Conservation (phyloP, 2,888 invertebrate genomes). For the Caenorhabditis sp. region DNA sequence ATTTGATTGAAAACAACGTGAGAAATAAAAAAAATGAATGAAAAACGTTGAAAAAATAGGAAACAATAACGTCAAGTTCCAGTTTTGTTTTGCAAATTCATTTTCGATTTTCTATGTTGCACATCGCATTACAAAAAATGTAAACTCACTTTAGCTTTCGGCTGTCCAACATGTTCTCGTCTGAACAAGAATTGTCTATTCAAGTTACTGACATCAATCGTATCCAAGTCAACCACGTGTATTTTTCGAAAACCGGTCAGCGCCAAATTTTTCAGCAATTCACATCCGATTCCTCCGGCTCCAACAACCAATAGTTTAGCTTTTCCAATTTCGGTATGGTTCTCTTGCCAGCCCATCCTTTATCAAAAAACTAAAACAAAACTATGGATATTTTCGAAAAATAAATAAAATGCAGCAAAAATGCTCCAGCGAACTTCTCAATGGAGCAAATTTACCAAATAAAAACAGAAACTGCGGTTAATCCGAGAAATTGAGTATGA, state of each 20-base stretch:
- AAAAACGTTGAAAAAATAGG: no score
- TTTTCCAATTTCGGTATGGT: constrained; percentile 11
- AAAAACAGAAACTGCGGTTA: no score
- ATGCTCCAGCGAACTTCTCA: no score
- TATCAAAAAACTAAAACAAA: background rate
- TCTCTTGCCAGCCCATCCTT: constrained; percentile 21
- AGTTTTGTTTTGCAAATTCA: no score
- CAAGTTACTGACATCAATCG: constrained; percentile 97
- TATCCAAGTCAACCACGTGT: constrained; percentile 98
- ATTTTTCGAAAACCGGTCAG: constrained; percentile 90
- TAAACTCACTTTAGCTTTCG: constrained; percentile 77
- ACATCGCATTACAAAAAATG: no score
- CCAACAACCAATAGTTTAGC: constrained; percentile 75
- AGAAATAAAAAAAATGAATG: no score
- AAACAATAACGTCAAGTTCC: no score
- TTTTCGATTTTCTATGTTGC: no score
- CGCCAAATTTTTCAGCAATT: constrained; percentile 94
- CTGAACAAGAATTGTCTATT: constrained; percentile 99
- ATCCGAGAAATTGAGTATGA: no score
- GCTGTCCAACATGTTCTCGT: constrained; percentile 95
- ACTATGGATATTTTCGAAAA: constrained; percentile 1
- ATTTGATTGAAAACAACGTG: no score
- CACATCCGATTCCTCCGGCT: constrained; percentile 98
- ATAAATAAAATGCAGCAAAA: background rate
- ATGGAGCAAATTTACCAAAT: no score